Base-by-base conservation (phyloP, 2,888 invertebrate genomes). In the Hypercompe scribonia region DNA sequence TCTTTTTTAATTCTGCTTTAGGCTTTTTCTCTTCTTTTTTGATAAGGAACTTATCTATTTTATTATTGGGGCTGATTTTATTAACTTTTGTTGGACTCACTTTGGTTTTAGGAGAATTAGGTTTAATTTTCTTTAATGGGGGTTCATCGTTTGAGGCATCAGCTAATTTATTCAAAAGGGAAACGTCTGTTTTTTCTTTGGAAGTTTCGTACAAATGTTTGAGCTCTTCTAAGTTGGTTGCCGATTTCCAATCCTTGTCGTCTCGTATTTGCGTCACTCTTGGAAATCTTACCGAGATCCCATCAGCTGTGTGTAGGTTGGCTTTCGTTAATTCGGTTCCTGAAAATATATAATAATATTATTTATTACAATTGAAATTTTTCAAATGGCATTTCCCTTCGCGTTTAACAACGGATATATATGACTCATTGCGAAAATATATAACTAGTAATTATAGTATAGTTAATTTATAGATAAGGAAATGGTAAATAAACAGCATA, bases 211-310 rank as follows among this genome's bases (percentile, higher is more conserved):
- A 98, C 3, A 98, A 91, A 36, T 96, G 93, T 87, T 97, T 96
- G 0, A 99, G 92, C 91, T 98, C 98, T 34, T 96, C 93, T 70
- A 99, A 93, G 86, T 96, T 97, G 0, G 99, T 99, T 0, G 99
- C 99, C 0, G 97, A 96, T 82, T 97, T 92, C 97, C 98, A 98
- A 76, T 97, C 95, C 92, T 99, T 99, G 90, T 99, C 99, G 71
- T 96, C 94, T 72, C 99, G 96, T 78, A 99, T 97, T 82, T 96
- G 96, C 0, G 98, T 97, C 0, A 99, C 98, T 81, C 99, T 96
- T 0, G 99, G 99, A 94, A 99, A 99, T 71, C 99, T 96, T 66
- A 99, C 98, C 5, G 99, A 99, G 86, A 99, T 99, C 3, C 99
- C 99, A 85, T 98, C 97, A 0, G 99, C 99, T 2, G 99, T 99